These are phyloP conservation scores for Dipus sagitta DNA, from an alignment of 2,797 vertebrate species.

Conservation along the genomic window DNA sequence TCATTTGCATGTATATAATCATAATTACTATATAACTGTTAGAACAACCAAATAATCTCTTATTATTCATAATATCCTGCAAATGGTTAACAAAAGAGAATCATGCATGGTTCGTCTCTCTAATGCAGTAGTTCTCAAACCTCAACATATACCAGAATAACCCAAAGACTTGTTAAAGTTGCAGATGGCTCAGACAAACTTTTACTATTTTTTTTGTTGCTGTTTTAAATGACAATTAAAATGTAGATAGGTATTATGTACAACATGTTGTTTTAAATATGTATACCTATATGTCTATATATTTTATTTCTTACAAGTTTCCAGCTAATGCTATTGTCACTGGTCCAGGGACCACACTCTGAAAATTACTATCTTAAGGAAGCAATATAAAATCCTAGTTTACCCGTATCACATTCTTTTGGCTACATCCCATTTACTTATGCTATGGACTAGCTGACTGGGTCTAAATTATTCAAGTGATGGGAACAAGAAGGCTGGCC, in stretches of 20 bases:
- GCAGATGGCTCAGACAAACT: not conserved
- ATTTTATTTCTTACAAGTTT: not conserved
- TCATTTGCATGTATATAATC: not conserved
- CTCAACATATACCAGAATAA: not conserved
- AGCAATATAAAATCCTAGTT: not conserved
- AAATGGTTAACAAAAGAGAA: not conserved
- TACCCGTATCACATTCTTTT: not conserved
- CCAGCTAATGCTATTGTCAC: not conserved
- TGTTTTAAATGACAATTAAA: not conserved
- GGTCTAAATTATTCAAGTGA: not conserved
- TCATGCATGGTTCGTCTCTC: not conserved
- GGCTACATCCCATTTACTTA: not conserved
- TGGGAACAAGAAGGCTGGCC: not conserved
- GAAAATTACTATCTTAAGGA: not conserved
- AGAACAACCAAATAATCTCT: not conserved
- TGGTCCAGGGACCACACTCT: not conserved
- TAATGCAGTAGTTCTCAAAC: not conserved
- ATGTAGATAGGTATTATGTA: not conserved
- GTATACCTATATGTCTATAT: not conserved
- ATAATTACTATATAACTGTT: constrained; percentile 4
- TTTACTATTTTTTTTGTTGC: not conserved
- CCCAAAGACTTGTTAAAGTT: not conserved
- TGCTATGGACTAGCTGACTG: not conserved
- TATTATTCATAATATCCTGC: not conserved
- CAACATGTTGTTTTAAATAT: not conserved